Percentiles rank a stretch among this genome's conserved stretches.
Conservation (phyloP, 2,113 vertebrate genomes). For the Calidris pugnax region DNA sequence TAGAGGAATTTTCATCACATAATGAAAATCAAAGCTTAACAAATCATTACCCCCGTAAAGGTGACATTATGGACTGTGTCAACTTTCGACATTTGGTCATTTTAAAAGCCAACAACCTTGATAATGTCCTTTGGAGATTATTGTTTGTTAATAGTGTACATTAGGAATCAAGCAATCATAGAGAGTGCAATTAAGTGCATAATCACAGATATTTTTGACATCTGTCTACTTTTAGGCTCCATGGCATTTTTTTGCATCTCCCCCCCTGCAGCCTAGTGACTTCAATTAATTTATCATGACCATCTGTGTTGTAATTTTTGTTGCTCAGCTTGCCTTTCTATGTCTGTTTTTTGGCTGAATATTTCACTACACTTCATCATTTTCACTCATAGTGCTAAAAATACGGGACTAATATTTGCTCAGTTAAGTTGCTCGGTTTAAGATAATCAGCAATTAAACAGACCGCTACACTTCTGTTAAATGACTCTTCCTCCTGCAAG, state of each 20-base stretch:
- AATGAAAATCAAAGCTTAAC: not conserved
- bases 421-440: not conserved
- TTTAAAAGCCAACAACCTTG: constrained; percentile 41
- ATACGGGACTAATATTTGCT: not conserved
- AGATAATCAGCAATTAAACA: constrained; percentile 14
- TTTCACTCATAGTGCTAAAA: not conserved
- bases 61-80: not conserved
- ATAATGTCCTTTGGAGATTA: constrained; percentile 10
- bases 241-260: constrained; percentile 8
- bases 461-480: not conserved
- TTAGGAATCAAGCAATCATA: constrained; percentile 45
- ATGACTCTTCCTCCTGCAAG: not conserved
- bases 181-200: constrained; percentile 53
- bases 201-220: constrained; percentile 65
- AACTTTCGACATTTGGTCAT: not conserved
- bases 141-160: not conserved
- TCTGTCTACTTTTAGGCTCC: constrained; percentile 38
- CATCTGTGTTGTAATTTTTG: constrained; percentile 54
- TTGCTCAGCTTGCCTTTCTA: constrained; percentile 41
- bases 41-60: not conserved
- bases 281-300: constrained; percentile 54
- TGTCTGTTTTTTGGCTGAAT: constrained; percentile 25
- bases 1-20: not conserved
- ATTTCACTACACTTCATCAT: constrained; percentile 20
- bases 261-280: not conserved